Percentiles rank a stretch among this genome's conserved stretches.
These are phyloP conservation scores for Drosophila punjabiensis DNA, from an alignment of 1,140 invertebrate genomes.

Conservation along the genomic window DNA sequence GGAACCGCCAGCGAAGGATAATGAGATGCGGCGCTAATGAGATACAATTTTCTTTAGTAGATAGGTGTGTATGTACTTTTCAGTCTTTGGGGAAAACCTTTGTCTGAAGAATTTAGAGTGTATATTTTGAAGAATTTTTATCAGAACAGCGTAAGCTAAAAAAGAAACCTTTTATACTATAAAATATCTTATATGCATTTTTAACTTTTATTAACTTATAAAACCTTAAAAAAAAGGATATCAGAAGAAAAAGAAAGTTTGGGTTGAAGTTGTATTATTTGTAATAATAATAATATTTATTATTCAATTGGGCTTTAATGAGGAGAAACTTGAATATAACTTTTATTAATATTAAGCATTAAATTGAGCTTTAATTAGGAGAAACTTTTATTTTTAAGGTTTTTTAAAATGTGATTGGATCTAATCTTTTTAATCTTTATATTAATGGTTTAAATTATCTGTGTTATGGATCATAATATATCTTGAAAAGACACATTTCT, in stretches of 20 bases:
- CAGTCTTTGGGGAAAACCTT: neutral
- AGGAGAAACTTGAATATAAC: too few species aligned
- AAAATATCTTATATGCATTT: neutral
- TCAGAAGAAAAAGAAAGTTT: neutral
- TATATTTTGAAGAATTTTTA: too few species aligned
- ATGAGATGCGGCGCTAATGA: slow-evolving; percentile 12
- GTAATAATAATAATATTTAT: too few species aligned
- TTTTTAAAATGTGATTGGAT: neutral
- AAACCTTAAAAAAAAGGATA: neutral
- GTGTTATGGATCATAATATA: neutral
- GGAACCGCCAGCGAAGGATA: slow-evolving; percentile 13
- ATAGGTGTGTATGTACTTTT: neutral
- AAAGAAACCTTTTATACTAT: neutral
- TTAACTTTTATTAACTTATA: neutral
- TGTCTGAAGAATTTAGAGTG: neutral
- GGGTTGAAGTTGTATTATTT: too few species aligned
- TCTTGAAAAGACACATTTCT: neutral
- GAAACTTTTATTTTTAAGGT: too few species aligned
- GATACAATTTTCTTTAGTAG: neutral
- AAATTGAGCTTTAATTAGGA: neutral
- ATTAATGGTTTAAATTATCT: neutral
- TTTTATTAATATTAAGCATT: neutral
- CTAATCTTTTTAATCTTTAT: neutral
- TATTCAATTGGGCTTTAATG: too few species aligned
- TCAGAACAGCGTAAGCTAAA: neutral